These are phyloP conservation scores for Heliconius cydno DNA, from an alignment of 2,888 invertebrate species.

Conservation along the genomic window DNA sequence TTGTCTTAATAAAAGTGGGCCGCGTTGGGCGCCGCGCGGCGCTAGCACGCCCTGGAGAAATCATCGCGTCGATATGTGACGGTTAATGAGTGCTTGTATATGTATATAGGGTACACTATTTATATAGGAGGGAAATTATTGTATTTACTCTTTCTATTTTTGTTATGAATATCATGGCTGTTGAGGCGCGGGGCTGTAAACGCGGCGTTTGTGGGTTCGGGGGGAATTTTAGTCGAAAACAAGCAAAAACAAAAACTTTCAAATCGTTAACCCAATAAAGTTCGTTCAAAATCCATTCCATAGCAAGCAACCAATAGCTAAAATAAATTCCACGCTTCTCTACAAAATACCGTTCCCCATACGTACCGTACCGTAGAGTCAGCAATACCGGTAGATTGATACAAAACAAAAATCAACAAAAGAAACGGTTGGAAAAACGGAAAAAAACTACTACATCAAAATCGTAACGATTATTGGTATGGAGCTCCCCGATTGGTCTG, in stretches of 20 bases:
- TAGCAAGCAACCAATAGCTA: background rate
- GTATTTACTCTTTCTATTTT: background rate
- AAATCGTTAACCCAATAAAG: background rate
- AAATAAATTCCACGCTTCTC: background rate
- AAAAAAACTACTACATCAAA: conserved; percentile 42
- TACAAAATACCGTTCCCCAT: background rate
- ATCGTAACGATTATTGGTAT: conserved; percentile 51
- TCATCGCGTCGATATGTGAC: conserved; percentile 68
- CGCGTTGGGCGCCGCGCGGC: conserved; percentile 60
- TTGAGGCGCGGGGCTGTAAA: background rate
- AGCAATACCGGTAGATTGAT: conserved; percentile 13
- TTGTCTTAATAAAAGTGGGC: conserved; percentile 57
- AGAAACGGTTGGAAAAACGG: conserved; percentile 32
- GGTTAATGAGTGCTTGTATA: conserved; percentile 50
- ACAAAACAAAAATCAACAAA: conserved; percentile 11
- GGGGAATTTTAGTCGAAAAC: no score
- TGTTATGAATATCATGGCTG: background rate
- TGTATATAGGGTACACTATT: conserved; percentile 28
- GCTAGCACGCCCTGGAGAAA: conserved; percentile 71
- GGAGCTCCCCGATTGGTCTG: conserved; percentile 54
- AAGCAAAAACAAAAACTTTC: background rate
- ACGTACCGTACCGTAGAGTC: background rate
- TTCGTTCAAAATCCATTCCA: background rate
- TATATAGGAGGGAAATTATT: conserved; percentile 18
- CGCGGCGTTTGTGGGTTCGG: background rate